phyloP scores from a whole-genome alignment of 2,113 vertebrate genomes.

The Antechinus flavipes region DNA sequence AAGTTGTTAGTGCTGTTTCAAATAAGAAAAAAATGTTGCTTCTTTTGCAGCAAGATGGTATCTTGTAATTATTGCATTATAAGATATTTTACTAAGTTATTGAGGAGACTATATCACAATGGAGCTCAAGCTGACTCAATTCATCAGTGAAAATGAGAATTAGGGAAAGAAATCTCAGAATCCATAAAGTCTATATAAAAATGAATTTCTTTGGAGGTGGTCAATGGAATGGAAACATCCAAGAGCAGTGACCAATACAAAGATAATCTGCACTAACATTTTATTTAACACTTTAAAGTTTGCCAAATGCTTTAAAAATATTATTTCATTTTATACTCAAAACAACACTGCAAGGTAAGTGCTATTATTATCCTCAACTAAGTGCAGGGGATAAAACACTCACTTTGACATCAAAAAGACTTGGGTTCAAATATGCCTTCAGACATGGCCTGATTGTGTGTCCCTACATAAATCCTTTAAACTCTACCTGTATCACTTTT shows the following conservation, averaged over 20 bases:
- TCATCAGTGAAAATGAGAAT: too few species aligned
- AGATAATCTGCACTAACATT: background rate
- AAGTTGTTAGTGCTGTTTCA: background rate
- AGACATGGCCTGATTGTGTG: background rate
- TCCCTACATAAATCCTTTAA: background rate
- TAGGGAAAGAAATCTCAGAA: too few species aligned
- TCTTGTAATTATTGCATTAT: background rate
- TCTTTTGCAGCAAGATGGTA: background rate
- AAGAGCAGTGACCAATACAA: background rate
- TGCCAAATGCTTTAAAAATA: background rate
- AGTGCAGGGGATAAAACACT: background rate
- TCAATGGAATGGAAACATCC: background rate
- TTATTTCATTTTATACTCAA: background rate
- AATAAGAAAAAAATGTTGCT: background rate
- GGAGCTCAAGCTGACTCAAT: too few species aligned
- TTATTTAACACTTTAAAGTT: background rate
- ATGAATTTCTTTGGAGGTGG: background rate
- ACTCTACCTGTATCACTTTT: background rate
- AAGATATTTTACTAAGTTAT: background rate
- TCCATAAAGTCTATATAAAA: too few species aligned
- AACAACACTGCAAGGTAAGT: background rate
- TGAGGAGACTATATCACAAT: too few species aligned
- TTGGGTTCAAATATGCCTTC: background rate
- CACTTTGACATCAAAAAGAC: background rate
- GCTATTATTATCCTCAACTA: background rate